Base-by-base conservation (phyloP, 2,113 vertebrate species). In the Sitta europaea region DNA sequence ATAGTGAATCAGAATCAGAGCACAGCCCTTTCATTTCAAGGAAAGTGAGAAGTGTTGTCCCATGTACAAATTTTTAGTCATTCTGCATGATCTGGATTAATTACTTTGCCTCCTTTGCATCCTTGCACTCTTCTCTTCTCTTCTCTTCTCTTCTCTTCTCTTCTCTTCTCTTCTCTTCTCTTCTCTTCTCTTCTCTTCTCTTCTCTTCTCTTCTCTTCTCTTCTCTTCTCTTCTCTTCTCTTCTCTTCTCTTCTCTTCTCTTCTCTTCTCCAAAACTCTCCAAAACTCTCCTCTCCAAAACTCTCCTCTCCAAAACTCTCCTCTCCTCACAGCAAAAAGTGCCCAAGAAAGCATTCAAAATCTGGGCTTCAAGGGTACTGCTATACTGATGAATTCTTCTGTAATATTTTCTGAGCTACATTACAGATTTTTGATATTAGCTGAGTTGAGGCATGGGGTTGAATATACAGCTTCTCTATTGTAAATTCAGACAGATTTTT, bases 311-410 rank as follows among this genome's bases (percentile, higher is more conserved):
- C n/a, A n/a, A n/a, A n/a, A n/a, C n/a, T 18, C 43, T 43, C 43
- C 14, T 18, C 43, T 43, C 43, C 14, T 18, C n/a, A n/a, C 14
- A 74, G n/a, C 9, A 73, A 76, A 45, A 70, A 47, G 3, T 23
- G 16, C 14, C 19, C 28, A 45, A 43, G 40, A n/a, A 71, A 70
- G 40, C 1, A 1, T 72, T 7, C 12, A 68, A 50, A 82, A 75
- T 33, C 9, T 24, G 18, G 31, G 5, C 29, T 73, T 62, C 33
- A 38, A 24, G 6, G 3, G 12, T 62, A 62, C 12, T 0, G 0
- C 25, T 66, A 13, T 43, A 2, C 11, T 81, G 23, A 62, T 77
- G 35, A 61, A 9, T 11, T 67, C 8, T 29, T 59, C 6, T 40
- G 10, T 58, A 20, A 40, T 73, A 6, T 88, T 80, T 74, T 50